phyloP scores from a whole-genome alignment of 2,888 invertebrate genomes.

The Scaptomyza flava region DNA sequence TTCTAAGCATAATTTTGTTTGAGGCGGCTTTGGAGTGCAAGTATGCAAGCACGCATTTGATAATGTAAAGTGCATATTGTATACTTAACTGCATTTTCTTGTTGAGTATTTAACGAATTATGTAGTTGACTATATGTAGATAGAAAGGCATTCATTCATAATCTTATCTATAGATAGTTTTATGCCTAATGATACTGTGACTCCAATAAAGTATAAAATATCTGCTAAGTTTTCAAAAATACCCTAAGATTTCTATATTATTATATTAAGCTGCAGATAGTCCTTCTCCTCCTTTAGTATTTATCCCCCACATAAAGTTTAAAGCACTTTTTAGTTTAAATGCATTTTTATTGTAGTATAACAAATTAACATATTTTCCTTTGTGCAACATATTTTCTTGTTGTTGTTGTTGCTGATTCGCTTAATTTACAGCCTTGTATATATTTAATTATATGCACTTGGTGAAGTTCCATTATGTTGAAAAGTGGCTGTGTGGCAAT shows the following conservation, averaged over 20 bases:
- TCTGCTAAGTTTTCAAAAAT: no score
- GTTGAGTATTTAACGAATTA: conserved; percentile 2
- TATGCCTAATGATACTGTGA: not conserved
- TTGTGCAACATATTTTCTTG: not conserved
- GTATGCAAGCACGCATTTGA: conserved; percentile 1
- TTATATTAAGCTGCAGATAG: not conserved
- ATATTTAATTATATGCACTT: conserved; percentile 46
- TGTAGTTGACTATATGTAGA: not conserved
- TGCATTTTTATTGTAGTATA: not conserved
- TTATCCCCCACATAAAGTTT: not conserved
- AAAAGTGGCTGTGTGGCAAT: conserved; percentile 53
- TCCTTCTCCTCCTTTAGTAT: no score
- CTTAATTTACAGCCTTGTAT: conserved; percentile 39
- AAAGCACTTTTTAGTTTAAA: not conserved
- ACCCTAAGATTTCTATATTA: not conserved
- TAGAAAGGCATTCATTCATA: not conserved
- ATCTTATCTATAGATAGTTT: not conserved
- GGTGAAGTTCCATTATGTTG: conserved; percentile 40
- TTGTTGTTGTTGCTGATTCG: conserved; percentile 14
- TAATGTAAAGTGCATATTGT: conserved; percentile 1
- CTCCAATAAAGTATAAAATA: not conserved
- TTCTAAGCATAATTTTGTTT: not conserved
- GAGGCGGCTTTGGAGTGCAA: conserved; percentile 1
- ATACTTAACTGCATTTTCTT: not conserved
- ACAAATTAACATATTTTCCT: not conserved